These are phyloP conservation scores for Drosophila athabasca DNA, from an alignment of 1,140 invertebrate species.

Conservation along the genomic window DNA sequence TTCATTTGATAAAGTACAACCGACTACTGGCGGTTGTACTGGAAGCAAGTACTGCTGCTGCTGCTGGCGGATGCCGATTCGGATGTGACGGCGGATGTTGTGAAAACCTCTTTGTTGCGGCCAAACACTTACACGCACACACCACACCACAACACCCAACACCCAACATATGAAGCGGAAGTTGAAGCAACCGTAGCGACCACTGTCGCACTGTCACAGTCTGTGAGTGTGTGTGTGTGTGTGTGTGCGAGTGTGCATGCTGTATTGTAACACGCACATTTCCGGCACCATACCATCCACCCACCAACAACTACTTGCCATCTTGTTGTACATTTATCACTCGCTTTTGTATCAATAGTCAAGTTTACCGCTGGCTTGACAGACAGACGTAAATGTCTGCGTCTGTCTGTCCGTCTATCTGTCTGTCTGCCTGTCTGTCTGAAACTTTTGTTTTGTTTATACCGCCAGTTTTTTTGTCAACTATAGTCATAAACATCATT, in stretches of 20 bases:
- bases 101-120: constrained; percentile 65
- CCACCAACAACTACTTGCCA: constrained; percentile 18
- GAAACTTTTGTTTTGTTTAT: too few species aligned
- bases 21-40: constrained; percentile 3
- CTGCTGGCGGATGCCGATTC: constrained; percentile 12
- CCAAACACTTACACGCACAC: constrained; percentile 18
- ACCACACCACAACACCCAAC: constrained; percentile 21
- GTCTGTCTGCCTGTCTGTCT: constrained; percentile 31
- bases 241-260: constrained; percentile 25
- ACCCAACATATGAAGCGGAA: constrained; percentile 55
- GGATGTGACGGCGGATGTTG: constrained; percentile 57
- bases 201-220: constrained; percentile 29
- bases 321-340: constrained; percentile 49
- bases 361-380: constrained; percentile 43
- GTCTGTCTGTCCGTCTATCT: constrained; percentile 24
- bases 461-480: too few species aligned
- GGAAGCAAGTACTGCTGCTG: constrained; percentile 11
- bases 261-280: constrained; percentile 65
- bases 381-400: constrained; percentile 45
- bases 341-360: constrained; percentile 51
- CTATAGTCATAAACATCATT: too few species aligned
- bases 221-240: constrained; percentile 5
- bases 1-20: constrained; percentile 46
- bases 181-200: constrained; percentile 53
- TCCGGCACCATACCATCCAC: constrained; percentile 27